Base-by-base conservation (phyloP, 2,888 invertebrate genomes). In the Sarcophaga subvicina region DNA sequence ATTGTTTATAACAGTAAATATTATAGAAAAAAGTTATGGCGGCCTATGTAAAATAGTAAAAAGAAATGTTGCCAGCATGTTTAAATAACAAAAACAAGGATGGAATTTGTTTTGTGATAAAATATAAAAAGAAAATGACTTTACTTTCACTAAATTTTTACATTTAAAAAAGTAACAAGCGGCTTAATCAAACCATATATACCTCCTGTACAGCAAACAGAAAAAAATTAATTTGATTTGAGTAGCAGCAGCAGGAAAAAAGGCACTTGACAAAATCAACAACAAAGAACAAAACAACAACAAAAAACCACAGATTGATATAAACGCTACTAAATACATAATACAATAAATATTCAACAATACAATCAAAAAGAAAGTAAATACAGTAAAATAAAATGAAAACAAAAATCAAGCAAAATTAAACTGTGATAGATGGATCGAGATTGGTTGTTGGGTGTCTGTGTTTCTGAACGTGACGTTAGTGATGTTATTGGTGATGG, bases 281-380 rank as follows among this genome's bases (percentile, higher is more conserved):
- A 82, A 69, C 27, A 22, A n/a, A 62, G 62, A 62, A n/a, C 62
- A 62, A 76, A 76, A 67, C 64, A 77, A 67, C 59, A 77, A 73
- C 27, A 77, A 27, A 27, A 37, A 0, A 6, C 2, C 37, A 37
- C 37, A 37, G 83, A 80, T 69, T 37, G 17, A 83, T 83, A 86
- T 83, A 83, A 83, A 86, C 80, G 80, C 70, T 71, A 83, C 83
- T 83, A 86, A 83, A 84, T 87, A 81, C 84, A 80, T 80, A 87
- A 84, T 84, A 84, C 81, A 87, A 87, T 84, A 84, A 80, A 76
- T 70, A 79, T 70, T 60, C 60, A 85, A 79, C 81, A 79, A 49
- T 72, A 81, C 45, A 76, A 71, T 45, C 60, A 66, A 79, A 66
- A 69, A 11, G 10, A 70, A 59, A 77, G 11, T 62, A 20, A 76